Evolutionary conservation across 2,797 vertebrate genomes (phyloP).

Genomic region (Hipposideros larvatus): DNA sequence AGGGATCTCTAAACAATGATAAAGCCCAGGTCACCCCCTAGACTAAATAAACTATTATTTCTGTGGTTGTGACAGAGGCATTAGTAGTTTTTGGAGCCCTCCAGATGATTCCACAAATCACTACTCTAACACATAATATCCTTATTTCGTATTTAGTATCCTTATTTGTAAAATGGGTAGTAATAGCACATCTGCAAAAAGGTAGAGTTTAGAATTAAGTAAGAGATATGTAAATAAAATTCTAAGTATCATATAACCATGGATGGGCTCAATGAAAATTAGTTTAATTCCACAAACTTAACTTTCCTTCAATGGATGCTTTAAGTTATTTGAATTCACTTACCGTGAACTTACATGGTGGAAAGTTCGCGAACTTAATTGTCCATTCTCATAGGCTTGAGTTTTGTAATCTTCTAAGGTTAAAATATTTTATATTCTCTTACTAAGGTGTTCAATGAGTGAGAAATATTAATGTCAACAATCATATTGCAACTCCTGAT

Average conservation of each 20-base stretch:
- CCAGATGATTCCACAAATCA: neutral
- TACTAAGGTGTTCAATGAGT: slow-evolving; percentile 47
- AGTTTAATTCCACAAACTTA: neutral
- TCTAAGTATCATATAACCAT: neutral
- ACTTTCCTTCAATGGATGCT: neutral
- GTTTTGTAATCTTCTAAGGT: neutral
- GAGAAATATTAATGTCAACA: slow-evolving; percentile 41
- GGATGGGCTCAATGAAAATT: neutral
- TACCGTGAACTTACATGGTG: no score
- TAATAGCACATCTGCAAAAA: neutral
- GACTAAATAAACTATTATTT: neutral
- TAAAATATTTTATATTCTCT: slow-evolving; percentile 20
- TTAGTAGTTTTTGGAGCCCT: neutral
- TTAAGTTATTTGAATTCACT: neutral
- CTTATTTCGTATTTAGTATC: slow-evolving; percentile 15
- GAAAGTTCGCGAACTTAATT: no score
- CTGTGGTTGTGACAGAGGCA: neutral
- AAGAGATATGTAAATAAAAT: neutral
- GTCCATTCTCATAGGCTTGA: neutral
- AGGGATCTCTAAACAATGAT: slow-evolving; percentile 16
- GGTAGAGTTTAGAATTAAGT: neutral
- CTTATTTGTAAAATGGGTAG: neutral
- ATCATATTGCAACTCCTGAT: slow-evolving; percentile 14
- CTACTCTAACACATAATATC: neutral
- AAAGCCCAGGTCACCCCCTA: neutral